Percentiles rank a stretch among this genome's conserved stretches.
Conservation (phyloP, 2,797 vertebrate species). For the Myoxocephalus aenaeus region DNA sequence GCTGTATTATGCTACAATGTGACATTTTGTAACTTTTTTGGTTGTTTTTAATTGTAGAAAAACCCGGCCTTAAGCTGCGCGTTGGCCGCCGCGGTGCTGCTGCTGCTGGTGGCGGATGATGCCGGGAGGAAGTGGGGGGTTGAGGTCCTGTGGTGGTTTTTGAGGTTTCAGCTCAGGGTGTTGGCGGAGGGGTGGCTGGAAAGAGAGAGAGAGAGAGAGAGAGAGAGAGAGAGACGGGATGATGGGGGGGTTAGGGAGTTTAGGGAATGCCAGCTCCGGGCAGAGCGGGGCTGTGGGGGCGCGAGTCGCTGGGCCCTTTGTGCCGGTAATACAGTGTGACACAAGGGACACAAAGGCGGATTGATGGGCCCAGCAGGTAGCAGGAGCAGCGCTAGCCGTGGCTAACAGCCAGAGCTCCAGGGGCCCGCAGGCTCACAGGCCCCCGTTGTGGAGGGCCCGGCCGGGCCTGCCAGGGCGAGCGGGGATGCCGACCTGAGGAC, state of each 20-base stretch:
- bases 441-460: slow-evolving; percentile 80
- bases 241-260: slow-evolving; percentile 44
- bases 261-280: slow-evolving; percentile 92
- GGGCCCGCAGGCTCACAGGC: slow-evolving; percentile 82
- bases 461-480: slow-evolving; percentile 77
- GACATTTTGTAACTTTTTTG: no score
- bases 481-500: slow-evolving; percentile 75
- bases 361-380: slow-evolving; percentile 99
- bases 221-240: neutral
- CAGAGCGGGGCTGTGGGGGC: slow-evolving; percentile 83
- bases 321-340: slow-evolving; percentile 98
- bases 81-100: slow-evolving; percentile 14
- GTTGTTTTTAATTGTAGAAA: no score
- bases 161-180: slow-evolving; percentile 76
- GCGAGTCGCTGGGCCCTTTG: slow-evolving; percentile 86
- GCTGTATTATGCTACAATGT: no score
- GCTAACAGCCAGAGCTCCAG: slow-evolving; percentile 83
- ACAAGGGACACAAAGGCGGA: slow-evolving; percentile 96
- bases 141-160: slow-evolving; percentile 77
- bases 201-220: neutral
- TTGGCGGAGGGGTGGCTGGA: slow-evolving; percentile 67
- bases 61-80: slow-evolving; percentile 15
- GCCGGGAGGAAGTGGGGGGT: slow-evolving; percentile 68
- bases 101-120: slow-evolving; percentile 35
- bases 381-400: slow-evolving; percentile 90